Evolutionary conservation across 2,797 vertebrate species (phyloP).

Genomic region (Furcifer pardalis): DNA sequence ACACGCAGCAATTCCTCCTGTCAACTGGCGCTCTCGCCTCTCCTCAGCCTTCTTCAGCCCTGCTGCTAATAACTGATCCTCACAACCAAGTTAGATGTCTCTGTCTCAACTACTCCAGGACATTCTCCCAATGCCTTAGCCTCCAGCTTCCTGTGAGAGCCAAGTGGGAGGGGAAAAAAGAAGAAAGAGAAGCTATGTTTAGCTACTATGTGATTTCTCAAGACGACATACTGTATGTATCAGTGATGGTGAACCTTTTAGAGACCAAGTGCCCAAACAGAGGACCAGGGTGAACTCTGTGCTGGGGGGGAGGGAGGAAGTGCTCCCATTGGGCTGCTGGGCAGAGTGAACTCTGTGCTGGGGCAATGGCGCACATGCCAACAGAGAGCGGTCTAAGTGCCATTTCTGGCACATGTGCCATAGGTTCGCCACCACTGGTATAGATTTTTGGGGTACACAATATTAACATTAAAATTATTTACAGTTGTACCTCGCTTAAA

Average conservation of each 20-base stretch:
- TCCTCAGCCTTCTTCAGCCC: constrained; percentile 33
- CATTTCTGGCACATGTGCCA: too few relatives aligned
- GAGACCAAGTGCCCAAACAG: too few relatives aligned
- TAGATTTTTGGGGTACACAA: not conserved
- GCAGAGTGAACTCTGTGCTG: too few relatives aligned
- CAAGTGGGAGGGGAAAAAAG: constrained; percentile 24
- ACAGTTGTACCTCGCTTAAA: too few relatives aligned
- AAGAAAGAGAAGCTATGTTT: constrained; percentile 34
- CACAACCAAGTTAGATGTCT: constrained; percentile 14
- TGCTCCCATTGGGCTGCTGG: too few relatives aligned
- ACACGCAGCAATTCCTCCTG: constrained; percentile 25
- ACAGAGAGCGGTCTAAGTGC: too few relatives aligned
- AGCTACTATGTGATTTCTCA: not conserved
- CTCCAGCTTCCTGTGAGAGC: constrained; percentile 37
- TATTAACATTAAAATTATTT: not conserved
- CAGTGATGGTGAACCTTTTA: too few relatives aligned
- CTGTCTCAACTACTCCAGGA: constrained; percentile 30
- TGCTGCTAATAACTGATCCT: constrained; percentile 41
- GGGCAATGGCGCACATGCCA: too few relatives aligned
- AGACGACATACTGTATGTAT: constrained; percentile 15
- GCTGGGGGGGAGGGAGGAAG: too few relatives aligned
- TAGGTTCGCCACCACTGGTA: too few relatives aligned
- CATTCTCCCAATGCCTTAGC: constrained; percentile 19
- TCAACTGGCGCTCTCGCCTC: constrained; percentile 25
- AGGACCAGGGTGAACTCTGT: too few relatives aligned